These are phyloP conservation scores for Nomia melanderi DNA, from an alignment of 1,140 invertebrate genomes.

Conservation along the genomic window DNA sequence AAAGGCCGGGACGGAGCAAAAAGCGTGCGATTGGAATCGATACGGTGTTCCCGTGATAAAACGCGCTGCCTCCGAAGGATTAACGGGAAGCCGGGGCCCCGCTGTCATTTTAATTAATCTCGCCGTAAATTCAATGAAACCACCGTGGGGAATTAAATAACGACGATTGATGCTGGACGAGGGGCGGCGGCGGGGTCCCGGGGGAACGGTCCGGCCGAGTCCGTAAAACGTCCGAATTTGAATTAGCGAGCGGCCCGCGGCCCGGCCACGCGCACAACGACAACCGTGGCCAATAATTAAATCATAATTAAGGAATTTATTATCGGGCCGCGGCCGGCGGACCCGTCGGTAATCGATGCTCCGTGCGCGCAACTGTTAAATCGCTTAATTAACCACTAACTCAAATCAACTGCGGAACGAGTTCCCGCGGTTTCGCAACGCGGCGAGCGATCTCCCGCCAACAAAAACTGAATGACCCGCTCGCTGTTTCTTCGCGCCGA, in stretches of 20 bases:
- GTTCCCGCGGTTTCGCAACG: conserved; percentile 15
- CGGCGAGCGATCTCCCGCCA: neutral
- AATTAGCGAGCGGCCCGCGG: neutral
- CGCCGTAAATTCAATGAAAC: conserved; percentile 1
- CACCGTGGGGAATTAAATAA: neutral
- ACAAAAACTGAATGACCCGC: neutral
- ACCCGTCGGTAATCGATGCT: neutral
- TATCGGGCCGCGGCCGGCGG: neutral
- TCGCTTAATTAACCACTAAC: conserved; percentile 35
- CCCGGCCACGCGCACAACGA: neutral
- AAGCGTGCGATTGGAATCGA: neutral
- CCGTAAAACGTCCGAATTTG: neutral
- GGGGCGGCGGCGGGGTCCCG: too few relatives aligned
- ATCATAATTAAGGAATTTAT: conserved; percentile 37
- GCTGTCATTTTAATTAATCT: conserved; percentile 8
- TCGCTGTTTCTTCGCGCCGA: too few relatives aligned
- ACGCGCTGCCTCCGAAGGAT: neutral
- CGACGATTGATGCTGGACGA: conserved; percentile 2
- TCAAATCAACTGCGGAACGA: neutral
- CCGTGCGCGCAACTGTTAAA: neutral
- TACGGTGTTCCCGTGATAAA: neutral
- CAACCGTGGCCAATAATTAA: conserved; percentile 26
- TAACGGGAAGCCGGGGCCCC: neutral
- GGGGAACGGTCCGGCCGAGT: neutral
- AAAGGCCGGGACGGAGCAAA: too few relatives aligned